phyloP scores from a whole-genome alignment of 2,797 vertebrate species.

The Aulostomus chinensis region DNA sequence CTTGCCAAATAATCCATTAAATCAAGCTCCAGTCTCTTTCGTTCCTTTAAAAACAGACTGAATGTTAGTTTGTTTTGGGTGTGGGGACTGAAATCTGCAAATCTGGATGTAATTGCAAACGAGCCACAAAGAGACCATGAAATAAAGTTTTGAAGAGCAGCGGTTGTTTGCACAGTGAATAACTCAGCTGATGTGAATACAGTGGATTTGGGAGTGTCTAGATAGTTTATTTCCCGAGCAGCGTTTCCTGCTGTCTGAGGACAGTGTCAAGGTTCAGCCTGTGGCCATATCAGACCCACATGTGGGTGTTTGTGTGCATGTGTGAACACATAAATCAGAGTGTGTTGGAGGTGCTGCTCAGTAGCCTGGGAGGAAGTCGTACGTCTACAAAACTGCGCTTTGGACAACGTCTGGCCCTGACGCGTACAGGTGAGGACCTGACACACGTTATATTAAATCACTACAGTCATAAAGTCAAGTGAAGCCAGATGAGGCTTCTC shows the following conservation, averaged over 20 bases:
- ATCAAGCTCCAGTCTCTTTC: background rate
- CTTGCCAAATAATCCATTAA: background rate
- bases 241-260: slow-evolving; percentile 51
- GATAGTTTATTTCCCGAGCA: slow-evolving; percentile 64
- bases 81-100: slow-evolving; percentile 16
- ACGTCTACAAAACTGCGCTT: slow-evolving; percentile 44
- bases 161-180: slow-evolving; percentile 50
- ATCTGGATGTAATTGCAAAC: slow-evolving; percentile 34
- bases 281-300: slow-evolving; percentile 17
- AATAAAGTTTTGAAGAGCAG: slow-evolving; percentile 14
- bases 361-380: slow-evolving; percentile 71
- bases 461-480: slow-evolving; percentile 44
- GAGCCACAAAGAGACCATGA: slow-evolving; percentile 30
- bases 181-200: slow-evolving; percentile 38
- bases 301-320: slow-evolving; percentile 24
- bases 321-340: slow-evolving; percentile 15
- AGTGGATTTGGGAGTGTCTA: slow-evolving; percentile 36
- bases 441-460: slow-evolving; percentile 62
- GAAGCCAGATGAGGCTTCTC: slow-evolving; percentile 63
- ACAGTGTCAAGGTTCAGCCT: slow-evolving; percentile 25
- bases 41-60: background rate
- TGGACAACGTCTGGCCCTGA: slow-evolving; percentile 23
- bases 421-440: slow-evolving; percentile 64
- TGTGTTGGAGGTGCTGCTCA: slow-evolving; percentile 43
- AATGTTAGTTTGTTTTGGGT: background rate